Conservation (phyloP, 2,113 vertebrate species). For the Glaucidium brasilianum region DNA sequence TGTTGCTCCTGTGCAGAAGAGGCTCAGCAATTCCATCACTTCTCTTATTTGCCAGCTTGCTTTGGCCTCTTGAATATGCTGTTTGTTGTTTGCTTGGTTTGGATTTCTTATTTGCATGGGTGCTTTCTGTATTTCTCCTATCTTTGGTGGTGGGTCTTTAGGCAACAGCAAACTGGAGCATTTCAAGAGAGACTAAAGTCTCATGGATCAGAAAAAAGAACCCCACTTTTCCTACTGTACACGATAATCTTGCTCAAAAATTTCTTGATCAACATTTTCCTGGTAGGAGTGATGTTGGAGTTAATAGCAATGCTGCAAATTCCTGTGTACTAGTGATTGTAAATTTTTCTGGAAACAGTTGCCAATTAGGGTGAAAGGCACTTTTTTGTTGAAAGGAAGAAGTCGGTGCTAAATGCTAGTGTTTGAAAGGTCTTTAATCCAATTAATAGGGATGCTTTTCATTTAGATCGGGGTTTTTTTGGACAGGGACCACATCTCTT, state of each 20-base stretch:
- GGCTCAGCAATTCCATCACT: not conserved
- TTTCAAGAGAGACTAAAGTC: not conserved
- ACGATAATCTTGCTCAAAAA: not conserved
- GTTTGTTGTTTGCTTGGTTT: not conserved
- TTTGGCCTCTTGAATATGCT: not conserved
- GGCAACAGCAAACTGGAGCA: not conserved
- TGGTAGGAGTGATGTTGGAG: not conserved
- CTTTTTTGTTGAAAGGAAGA: not conserved
- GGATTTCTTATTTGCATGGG: not conserved
- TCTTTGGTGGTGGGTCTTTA: not conserved
- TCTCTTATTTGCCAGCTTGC: not conserved
- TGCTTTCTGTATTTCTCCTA: not conserved
- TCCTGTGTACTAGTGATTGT: not conserved
- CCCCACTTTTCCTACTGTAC: not conserved
- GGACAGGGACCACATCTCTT: not conserved
- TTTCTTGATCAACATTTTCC: not conserved
- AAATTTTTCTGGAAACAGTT: not conserved
- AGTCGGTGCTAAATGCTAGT: not conserved
- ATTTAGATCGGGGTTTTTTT: not conserved
- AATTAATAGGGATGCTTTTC: conserved; percentile 13
- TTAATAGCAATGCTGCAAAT: not conserved
- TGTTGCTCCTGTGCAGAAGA: not conserved
- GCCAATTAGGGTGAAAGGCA: not conserved
- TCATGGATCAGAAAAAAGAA: not conserved
- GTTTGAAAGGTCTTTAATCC: not conserved